Evolutionary conservation across 2,888 invertebrate species (phyloP).

Genomic region (Drosophila cognata): DNA sequence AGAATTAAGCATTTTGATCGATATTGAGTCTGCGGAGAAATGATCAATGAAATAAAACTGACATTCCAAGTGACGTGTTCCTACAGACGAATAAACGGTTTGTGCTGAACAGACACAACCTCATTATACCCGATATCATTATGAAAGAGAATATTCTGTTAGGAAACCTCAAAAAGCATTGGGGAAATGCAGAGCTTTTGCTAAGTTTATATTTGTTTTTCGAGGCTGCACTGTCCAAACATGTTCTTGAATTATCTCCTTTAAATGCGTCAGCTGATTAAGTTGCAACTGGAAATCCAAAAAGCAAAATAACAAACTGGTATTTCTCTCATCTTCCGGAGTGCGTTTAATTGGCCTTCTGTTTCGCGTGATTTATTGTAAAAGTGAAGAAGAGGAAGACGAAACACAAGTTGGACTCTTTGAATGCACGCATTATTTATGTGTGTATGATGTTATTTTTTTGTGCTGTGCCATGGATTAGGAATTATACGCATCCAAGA

Average conservation of each 20-base stretch:
- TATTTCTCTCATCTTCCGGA: conserved; percentile 25
- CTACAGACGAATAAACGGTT: neutral
- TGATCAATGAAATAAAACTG: neutral
- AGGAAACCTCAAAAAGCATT: neutral
- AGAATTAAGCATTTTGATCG: neutral
- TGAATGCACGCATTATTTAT: conserved; percentile 66
- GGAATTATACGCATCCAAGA: conserved; percentile 66
- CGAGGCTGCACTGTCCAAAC: neutral
- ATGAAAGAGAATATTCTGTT: neutral
- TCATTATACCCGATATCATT: neutral
- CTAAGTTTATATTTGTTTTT: neutral
- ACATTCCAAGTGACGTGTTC: neutral
- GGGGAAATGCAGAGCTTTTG: neutral
- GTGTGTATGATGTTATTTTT: conserved; percentile 73
- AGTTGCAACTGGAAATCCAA: conserved; percentile 43
- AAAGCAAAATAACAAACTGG: conserved; percentile 10
- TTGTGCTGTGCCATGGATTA: conserved; percentile 75
- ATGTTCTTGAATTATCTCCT: neutral
- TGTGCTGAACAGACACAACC: neutral
- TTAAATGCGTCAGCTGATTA: conserved; percentile 33
- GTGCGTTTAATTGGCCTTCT: conserved; percentile 71
- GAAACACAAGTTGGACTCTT: conserved; percentile 21
- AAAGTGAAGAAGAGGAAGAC: conserved; percentile 47
- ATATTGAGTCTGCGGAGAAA: neutral
- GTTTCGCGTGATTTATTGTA: conserved; percentile 74